Percentiles rank a stretch among this genome's conserved stretches.
phyloP scores from a whole-genome alignment of 2,797 vertebrate genomes.

The Parauchenoglanis punctatus region DNA sequence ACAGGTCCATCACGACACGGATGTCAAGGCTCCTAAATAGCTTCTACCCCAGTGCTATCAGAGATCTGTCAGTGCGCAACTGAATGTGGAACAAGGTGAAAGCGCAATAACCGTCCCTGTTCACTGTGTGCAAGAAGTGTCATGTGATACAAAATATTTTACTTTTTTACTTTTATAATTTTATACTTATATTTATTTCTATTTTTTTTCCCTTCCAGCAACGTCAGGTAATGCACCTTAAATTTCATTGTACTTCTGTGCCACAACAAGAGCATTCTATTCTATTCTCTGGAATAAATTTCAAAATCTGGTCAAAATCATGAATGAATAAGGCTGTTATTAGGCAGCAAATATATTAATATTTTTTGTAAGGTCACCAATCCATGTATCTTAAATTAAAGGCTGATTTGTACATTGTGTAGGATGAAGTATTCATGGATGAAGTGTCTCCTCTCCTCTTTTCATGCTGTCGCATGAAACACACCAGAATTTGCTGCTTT shows the following conservation, averaged over 20 bases:
- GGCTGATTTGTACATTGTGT: no score
- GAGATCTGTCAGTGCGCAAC: not conserved
- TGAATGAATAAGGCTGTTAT: no score
- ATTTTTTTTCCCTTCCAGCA: not conserved
- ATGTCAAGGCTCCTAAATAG: not conserved
- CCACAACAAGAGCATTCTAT: not conserved
- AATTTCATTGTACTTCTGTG: not conserved
- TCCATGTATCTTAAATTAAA: not conserved
- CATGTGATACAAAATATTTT: not conserved
- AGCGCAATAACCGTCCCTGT: not conserved
- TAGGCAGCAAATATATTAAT: no score
- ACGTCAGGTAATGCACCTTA: not conserved
- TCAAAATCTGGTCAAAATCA: not conserved
- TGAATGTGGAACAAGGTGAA: not conserved
- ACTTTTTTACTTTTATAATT: not conserved
- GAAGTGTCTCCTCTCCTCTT: no score
- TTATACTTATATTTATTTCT: not conserved
- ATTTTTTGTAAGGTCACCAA: no score
- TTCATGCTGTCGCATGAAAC: no score
- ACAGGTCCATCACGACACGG: not conserved
- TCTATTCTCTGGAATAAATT: not conserved
- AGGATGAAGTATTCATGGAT: no score
- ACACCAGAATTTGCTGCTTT: no score
- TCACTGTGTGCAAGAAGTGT: not conserved
- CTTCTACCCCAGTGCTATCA: not conserved